phyloP scores from a whole-genome alignment of 2,113 vertebrate species.

The Hippopotamus amphibius region DNA sequence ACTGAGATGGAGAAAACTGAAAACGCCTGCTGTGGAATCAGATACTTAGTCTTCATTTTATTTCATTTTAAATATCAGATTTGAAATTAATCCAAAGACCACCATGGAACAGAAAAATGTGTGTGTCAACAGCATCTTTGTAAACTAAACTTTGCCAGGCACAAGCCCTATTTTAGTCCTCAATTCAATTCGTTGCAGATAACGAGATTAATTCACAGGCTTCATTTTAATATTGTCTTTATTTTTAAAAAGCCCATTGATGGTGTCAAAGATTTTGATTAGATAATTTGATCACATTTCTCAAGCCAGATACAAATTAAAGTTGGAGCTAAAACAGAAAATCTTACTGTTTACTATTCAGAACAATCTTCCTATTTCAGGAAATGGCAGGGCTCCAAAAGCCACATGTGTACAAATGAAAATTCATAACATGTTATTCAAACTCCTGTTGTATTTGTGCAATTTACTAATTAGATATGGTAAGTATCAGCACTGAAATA shows the following conservation, averaged over 20 bases:
- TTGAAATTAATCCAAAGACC: constrained; percentile 61
- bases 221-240: constrained; percentile 75
- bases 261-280: constrained; percentile 10
- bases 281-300: constrained; percentile 66
- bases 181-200: constrained; percentile 72
- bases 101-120: constrained; percentile 68
- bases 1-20: not conserved
- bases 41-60: constrained; percentile 3
- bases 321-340: constrained; percentile 67
- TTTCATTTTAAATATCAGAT: constrained; percentile 58
- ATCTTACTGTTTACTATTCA: constrained; percentile 61
- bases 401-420: constrained; percentile 61
- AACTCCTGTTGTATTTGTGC: constrained; percentile 72
- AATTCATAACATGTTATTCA: constrained; percentile 55
- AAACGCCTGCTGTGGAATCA: constrained; percentile 6
- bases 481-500: not conserved
- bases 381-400: constrained; percentile 59
- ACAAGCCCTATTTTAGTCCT: constrained; percentile 56
- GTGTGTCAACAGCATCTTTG: constrained; percentile 72
- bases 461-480: constrained; percentile 64
- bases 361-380: constrained; percentile 52
- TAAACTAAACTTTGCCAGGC: constrained; percentile 73
- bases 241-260: constrained; percentile 61
- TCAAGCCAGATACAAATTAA: constrained; percentile 58
- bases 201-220: constrained; percentile 63